Base-by-base conservation (phyloP, 2,797 vertebrate genomes). In the Dermochelys coriacea region DNA sequence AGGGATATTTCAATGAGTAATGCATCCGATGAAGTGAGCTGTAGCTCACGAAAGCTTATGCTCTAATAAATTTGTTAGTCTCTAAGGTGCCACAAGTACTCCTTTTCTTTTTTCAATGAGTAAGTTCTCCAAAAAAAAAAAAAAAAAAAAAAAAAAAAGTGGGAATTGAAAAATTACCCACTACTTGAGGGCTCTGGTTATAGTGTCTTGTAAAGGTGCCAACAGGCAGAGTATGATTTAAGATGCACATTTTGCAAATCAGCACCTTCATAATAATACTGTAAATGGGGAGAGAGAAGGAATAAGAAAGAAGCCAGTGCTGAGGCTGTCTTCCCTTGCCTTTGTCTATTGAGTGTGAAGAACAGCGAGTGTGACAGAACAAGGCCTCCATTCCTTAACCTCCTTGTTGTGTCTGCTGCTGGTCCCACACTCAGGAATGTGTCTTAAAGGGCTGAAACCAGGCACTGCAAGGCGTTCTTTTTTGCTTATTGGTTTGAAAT, bases 231-330 rank as follows among this genome's bases (percentile, higher is more conserved):
- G 45, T 10, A 6, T 59, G 92, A 97, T 96, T 94, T 91, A 95
- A 84, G 89, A 87, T 2, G 74, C 87, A 21, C 82, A 45, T 87
- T 96, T 80, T 96, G 95, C 94, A 96, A 80, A 96, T 96, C 93
- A 88, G 93, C 74, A 0, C 64, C 95, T 96, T 88, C 81, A 29
- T 89, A 94, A 92, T 68, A 54, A 0, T 59, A 4, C 50, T 87
- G 90, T 80, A 79, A 45, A 85, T 57, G 59, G 92, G 54, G 86
- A 84, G 88, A n/a, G 75, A 87, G 91, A 89, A 21, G n/a, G 52
- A 68, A 61, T 74, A 45, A 75, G 25, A 16, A 82, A n/a, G 79
- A 83, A 71, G 31, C 31, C 83, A 0, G 11, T 75, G 87, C 61
- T 68, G n/a, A 82, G 91, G 87, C 93, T 54, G 25, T 6, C 80